These are phyloP conservation scores for Lysandra coridon DNA, from an alignment of 2,888 invertebrate genomes.

Conservation along the genomic window DNA sequence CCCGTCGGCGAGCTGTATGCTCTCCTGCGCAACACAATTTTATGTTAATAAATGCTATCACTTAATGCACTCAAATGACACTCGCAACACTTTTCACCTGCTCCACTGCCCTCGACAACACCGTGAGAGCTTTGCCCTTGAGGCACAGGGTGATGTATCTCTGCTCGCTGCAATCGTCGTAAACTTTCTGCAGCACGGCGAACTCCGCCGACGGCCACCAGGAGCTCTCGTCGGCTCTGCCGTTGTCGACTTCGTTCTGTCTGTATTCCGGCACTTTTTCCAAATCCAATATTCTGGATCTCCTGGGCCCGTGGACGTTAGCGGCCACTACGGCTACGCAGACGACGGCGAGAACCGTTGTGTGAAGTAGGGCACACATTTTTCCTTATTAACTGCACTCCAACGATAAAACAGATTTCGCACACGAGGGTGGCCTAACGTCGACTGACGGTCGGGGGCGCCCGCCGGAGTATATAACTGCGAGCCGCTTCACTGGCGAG, in stretches of 20 bases:
- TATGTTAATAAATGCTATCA: conserved; percentile 37
- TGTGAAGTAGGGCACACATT: conserved; percentile 75
- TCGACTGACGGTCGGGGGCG: conserved; percentile 70
- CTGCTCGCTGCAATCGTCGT: conserved; percentile 82
- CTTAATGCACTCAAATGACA: conserved; percentile 37
- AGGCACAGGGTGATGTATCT: conserved; percentile 81
- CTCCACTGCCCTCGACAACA: conserved; percentile 80
- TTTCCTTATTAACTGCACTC: conserved; percentile 61
- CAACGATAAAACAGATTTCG: conserved; percentile 67
- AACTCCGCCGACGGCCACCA: conserved; percentile 82
- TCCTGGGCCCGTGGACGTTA: conserved; percentile 69
- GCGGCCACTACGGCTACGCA: conserved; percentile 67
- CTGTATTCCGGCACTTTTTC: conserved; percentile 57
- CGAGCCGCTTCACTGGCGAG: conserved; percentile 72
- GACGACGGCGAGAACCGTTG: conserved; percentile 68
- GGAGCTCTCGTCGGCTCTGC: conserved; percentile 72
- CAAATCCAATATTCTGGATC: conserved; percentile 67
- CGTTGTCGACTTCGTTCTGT: conserved; percentile 75
- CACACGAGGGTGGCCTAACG: conserved; percentile 69
- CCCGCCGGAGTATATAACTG: conserved; percentile 76
- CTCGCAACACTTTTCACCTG: conserved; percentile 66
- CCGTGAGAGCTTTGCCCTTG: conserved; percentile 82
- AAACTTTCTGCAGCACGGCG: conserved; percentile 80
- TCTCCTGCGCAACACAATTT: conserved; percentile 72
- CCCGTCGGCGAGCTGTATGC: conserved; percentile 82